phyloP scores from a whole-genome alignment of 2,888 invertebrate genomes.

The Sphaerophoria taeniata region DNA sequence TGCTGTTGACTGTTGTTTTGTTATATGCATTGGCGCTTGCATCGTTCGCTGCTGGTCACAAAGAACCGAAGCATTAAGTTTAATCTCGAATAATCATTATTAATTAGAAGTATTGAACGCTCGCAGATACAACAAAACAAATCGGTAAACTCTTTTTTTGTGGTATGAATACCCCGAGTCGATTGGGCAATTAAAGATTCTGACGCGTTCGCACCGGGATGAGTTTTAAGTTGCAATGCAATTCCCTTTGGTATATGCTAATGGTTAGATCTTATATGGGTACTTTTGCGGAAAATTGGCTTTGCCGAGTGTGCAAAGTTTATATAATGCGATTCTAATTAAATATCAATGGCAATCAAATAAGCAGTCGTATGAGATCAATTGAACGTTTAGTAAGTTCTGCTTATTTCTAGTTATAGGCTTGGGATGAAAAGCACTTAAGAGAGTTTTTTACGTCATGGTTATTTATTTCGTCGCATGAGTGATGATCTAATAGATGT shows the following conservation, averaged over 20 bases:
- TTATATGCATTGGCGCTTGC: background rate
- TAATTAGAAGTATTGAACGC: slow-evolving; percentile 67
- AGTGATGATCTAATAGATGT: too few species aligned
- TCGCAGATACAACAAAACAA: slow-evolving; percentile 32
- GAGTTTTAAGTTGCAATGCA: background rate
- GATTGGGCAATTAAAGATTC: slow-evolving; percentile 65
- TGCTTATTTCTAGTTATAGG: too few species aligned
- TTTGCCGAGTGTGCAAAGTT: slow-evolving; percentile 34
- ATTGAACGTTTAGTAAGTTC: slow-evolving; percentile 17
- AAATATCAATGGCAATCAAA: slow-evolving; percentile 44
- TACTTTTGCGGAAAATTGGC: background rate
- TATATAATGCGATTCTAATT: slow-evolving; percentile 64
- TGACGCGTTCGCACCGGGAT: slow-evolving; percentile 35
- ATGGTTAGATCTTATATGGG: background rate
- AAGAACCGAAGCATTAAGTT: slow-evolving; percentile 46
- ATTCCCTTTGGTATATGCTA: background rate
- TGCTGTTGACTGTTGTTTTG: background rate
- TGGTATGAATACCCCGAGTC: slow-evolving; percentile 3
- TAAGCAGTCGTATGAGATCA: slow-evolving; percentile 31
- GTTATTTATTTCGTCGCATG: too few species aligned
- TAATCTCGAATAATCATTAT: slow-evolving; percentile 72
- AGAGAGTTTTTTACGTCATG: too few species aligned
- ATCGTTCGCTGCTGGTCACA: background rate
- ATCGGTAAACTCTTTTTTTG: slow-evolving; percentile 18
- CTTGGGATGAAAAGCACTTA: too few species aligned